Evolutionary conservation across 2,888 invertebrate species (phyloP).

Genomic region (Bursaphelenchus okinawaensis): DNA sequence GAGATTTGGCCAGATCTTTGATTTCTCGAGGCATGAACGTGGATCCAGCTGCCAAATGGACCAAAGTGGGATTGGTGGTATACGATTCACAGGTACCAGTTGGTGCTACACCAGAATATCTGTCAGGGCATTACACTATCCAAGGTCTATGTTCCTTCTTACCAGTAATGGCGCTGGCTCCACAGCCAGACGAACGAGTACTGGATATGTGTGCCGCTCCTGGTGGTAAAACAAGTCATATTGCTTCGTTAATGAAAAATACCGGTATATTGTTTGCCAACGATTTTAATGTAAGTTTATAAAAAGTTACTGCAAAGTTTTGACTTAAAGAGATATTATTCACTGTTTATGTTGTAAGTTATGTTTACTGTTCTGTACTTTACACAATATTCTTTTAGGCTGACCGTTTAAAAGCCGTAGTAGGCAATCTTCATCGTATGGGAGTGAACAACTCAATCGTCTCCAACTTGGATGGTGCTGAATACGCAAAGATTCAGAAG

Average conservation of each 20-base stretch:
- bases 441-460: constrained; percentile 89
- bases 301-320: neutral
- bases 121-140: constrained; percentile 93
- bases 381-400: constrained; percentile 54
- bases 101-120: constrained; percentile 96
- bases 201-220: constrained; percentile 97
- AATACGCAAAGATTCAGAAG: constrained; percentile 66
- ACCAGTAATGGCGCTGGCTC: constrained; percentile 94
- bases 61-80: constrained; percentile 90
- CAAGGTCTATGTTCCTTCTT: constrained; percentile 83
- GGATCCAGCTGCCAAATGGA: constrained; percentile 97
- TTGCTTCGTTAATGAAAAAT: constrained; percentile 85
- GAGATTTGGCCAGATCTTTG: constrained; percentile 66
- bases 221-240: constrained; percentile 96
- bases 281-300: constrained; percentile 70
- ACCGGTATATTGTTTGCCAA: constrained; percentile 93
- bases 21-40: constrained; percentile 95
- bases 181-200: constrained; percentile 70
- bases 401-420: constrained; percentile 62
- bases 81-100: constrained; percentile 92
- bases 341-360: neutral
- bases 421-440: constrained; percentile 91
- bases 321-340: constrained; percentile 4
- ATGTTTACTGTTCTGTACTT: too few relatives aligned
- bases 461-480: constrained; percentile 80